A percentile compares a stretch with the other conserved stretches of the same genome.
These are phyloP conservation scores for Taurulus bubalis DNA, from an alignment of 2,113 vertebrate genomes.

Conservation along the genomic window DNA sequence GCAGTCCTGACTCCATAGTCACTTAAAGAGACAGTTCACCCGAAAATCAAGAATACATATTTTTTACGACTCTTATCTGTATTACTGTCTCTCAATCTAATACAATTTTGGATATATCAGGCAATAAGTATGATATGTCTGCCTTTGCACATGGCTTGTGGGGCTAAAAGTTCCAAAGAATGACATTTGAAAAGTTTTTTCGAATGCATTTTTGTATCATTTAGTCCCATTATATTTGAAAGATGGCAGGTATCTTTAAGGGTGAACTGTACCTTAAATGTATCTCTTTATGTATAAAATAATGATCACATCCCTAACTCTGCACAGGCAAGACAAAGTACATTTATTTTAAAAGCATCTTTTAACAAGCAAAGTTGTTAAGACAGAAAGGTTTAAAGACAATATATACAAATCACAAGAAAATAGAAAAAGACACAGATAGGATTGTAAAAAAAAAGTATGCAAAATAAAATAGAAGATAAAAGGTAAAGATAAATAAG, in stretches of 20 bases:
- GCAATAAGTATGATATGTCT: background rate
- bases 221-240: background rate
- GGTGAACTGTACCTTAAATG: background rate
- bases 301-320: background rate
- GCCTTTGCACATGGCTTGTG: background rate
- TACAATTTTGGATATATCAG: background rate
- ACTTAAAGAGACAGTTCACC: background rate
- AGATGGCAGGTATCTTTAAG: background rate
- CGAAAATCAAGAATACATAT: background rate
- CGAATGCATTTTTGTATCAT: background rate
- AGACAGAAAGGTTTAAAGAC: background rate
- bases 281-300: background rate
- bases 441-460: background rate
- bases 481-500: background rate
- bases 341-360: background rate
- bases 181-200: background rate
- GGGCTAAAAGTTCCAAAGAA: background rate
- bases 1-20: background rate
- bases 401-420: background rate
- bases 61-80: background rate
- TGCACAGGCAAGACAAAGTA: background rate
- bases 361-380: background rate
- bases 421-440: background rate
- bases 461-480: background rate
- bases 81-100: background rate